Conservation (phyloP, 1,140 invertebrate genomes). For the Littorina saxatilis region DNA sequence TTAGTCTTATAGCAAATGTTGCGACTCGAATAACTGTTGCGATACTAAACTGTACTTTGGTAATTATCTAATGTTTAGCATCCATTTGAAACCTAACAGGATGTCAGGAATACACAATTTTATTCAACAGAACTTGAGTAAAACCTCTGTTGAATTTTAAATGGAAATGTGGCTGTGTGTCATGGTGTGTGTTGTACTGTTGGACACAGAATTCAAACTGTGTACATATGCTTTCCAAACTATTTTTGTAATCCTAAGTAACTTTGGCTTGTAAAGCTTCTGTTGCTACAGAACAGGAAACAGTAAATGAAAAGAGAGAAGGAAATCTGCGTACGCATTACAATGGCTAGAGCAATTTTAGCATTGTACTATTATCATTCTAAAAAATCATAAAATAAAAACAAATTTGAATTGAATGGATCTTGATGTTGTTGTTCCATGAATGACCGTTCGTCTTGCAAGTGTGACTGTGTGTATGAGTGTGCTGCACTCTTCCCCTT, state of each 20-base stretch:
- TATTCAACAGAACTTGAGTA: too few species aligned
- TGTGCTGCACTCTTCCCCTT: background rate
- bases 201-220: background rate
- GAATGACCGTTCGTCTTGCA: too few species aligned
- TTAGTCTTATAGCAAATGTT: background rate
- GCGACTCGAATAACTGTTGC: too few species aligned
- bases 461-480: background rate
- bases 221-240: background rate
- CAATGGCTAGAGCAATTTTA: constrained; percentile 36
- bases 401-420: constrained; percentile 22
- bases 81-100: too few species aligned
- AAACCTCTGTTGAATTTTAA: too few species aligned
- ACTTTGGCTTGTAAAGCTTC: constrained; percentile 1
- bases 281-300: background rate
- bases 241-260: constrained; percentile 10
- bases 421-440: background rate
- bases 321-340: constrained; percentile 29
- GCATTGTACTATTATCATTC: constrained; percentile 31
- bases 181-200: too few species aligned
- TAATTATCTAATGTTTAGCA: too few species aligned
- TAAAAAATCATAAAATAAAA: constrained; percentile 32
- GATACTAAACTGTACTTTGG: too few species aligned
- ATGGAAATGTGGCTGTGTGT: too few species aligned
- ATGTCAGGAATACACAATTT: too few species aligned
- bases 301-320: background rate